Conservation (phyloP, 2,113 vertebrate genomes). For the Trogon surrucura region DNA sequence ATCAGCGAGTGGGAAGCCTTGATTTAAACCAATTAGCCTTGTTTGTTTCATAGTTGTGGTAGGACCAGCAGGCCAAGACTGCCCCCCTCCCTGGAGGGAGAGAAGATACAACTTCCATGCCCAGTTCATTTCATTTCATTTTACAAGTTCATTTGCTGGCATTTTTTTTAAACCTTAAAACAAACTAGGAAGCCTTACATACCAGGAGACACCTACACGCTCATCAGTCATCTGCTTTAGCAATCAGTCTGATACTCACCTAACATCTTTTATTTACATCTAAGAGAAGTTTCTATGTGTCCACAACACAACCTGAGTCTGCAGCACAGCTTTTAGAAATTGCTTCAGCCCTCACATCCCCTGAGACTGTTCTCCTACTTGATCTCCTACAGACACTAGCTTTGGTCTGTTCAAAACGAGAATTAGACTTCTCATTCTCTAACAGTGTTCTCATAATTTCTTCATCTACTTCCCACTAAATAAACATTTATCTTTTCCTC, state of each 20-base stretch:
- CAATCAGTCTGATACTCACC: neutral
- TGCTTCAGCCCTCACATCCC: neutral
- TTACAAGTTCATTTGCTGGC: neutral
- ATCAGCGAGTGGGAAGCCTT: neutral
- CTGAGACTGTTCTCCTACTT: neutral
- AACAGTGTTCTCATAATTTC: neutral
- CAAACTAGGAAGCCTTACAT: neutral
- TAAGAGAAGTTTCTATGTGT: neutral
- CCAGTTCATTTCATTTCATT: neutral
- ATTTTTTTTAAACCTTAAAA: neutral
- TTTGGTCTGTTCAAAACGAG: neutral
- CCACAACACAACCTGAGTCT: neutral
- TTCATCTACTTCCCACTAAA: neutral
- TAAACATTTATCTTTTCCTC: neutral
- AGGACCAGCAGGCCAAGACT: neutral
- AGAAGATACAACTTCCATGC: neutral
- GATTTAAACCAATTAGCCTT: neutral
- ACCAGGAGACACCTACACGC: constrained; percentile 14
- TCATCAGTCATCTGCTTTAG: constrained; percentile 16
- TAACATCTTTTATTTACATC: neutral
- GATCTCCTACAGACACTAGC: neutral
- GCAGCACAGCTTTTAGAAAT: neutral
- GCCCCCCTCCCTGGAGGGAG: neutral
- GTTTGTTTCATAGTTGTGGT: neutral
- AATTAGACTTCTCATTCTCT: neutral